These are phyloP conservation scores for Chitala chitala DNA, from an alignment of 2,113 vertebrate genomes.

Conservation along the genomic window DNA sequence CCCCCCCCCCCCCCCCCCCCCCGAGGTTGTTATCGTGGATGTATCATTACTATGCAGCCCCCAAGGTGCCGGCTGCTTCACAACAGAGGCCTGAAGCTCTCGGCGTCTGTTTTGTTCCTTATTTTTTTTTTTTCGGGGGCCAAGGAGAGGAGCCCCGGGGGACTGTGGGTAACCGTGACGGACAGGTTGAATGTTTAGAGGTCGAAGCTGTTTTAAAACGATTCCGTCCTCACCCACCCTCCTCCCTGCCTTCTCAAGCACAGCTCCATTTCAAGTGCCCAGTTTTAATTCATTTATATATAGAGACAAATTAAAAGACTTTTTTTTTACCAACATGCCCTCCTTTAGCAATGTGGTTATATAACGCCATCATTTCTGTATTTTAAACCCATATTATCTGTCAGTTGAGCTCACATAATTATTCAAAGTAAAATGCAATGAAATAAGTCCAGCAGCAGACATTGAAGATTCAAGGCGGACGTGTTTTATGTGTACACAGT, in stretches of 20 bases:
- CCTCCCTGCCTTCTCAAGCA: background rate
- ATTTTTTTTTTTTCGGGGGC: conserved; percentile 47
- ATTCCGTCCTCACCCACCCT: conserved; percentile 35
- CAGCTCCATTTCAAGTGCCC: conserved; percentile 5
- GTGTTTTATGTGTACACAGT: background rate
- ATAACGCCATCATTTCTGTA: conserved; percentile 1
- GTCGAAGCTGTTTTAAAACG: conserved; percentile 54
- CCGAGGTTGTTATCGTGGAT: conserved; percentile 43
- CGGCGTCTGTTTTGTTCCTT: conserved; percentile 57
- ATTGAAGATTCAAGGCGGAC: background rate
- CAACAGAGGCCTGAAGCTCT: conserved; percentile 53
- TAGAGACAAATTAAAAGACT: conserved; percentile 2
- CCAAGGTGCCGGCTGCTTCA: conserved; percentile 50
- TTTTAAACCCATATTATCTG: conserved; percentile 15
- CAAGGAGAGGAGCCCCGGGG: conserved; percentile 51
- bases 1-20: no score
- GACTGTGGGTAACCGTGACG: conserved; percentile 53
- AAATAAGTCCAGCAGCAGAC: background rate
- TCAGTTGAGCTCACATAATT: conserved; percentile 9
- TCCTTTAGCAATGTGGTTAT: background rate
- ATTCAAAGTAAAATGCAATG: background rate
- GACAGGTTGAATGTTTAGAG: conserved; percentile 59
- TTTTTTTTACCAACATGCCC: conserved; percentile 7
- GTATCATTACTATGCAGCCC: conserved; percentile 58
- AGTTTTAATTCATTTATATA: conserved; percentile 4